A percentile compares a stretch with the other conserved stretches of the same genome.
These are phyloP conservation scores for Philonicus albiceps DNA, from an alignment of 2,888 invertebrate species.

Conservation along the genomic window DNA sequence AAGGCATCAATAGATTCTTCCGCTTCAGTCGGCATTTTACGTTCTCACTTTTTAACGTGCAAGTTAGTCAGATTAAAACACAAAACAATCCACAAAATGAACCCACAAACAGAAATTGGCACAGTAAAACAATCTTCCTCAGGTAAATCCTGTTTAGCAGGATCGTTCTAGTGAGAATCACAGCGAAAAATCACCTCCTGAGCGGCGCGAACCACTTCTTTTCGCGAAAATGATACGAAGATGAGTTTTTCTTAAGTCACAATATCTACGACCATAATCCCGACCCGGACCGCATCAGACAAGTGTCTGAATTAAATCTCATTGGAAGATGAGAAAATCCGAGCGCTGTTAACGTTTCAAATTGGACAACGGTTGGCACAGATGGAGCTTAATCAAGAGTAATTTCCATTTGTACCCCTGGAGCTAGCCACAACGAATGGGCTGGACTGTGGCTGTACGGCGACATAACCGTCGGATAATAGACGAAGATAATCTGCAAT, in stretches of 20 bases:
- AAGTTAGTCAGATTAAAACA: background rate
- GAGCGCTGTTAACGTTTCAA: conserved; percentile 39
- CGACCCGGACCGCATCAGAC: conserved; percentile 45
- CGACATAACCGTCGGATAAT: conserved; percentile 4
- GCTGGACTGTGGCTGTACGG: background rate
- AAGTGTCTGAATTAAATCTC: conserved; percentile 49
- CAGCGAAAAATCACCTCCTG: conserved; percentile 5
- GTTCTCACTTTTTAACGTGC: background rate
- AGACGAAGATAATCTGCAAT: conserved; percentile 33
- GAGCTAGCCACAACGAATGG: background rate
- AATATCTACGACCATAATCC: conserved; percentile 16
- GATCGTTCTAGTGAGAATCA: background rate
- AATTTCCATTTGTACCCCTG: conserved; percentile 44
- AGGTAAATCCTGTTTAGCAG: background rate
- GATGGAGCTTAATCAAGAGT: conserved; percentile 48
- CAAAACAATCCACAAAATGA: background rate
- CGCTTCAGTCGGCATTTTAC: conserved; percentile 61
- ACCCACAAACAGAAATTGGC: background rate
- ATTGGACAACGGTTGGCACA: conserved; percentile 15
- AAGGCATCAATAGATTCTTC: conserved; percentile 68
- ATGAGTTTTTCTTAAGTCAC: conserved; percentile 26
- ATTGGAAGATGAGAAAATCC: conserved; percentile 46
- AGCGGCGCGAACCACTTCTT: background rate
- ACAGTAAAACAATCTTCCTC: background rate
- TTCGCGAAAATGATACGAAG: background rate